Percentiles rank a stretch among this genome's conserved stretches.
phyloP scores from a whole-genome alignment of 2,113 vertebrate genomes.

The Machaerirhynchus nigripectus region DNA sequence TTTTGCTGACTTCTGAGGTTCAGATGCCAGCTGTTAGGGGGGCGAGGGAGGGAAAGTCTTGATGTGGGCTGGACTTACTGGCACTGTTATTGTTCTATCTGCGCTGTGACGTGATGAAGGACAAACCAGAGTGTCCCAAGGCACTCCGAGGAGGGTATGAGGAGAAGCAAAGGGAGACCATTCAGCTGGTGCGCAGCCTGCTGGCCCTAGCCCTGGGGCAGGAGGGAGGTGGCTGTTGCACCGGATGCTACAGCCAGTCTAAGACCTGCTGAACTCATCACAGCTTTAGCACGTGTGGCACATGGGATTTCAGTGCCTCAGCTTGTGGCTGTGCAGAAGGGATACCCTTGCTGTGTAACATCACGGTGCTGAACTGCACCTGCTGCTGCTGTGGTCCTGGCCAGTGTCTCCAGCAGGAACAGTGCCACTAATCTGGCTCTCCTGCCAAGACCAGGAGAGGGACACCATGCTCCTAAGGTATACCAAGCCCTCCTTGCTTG shows the following conservation, averaged over 20 bases:
- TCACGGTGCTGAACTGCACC: not conserved
- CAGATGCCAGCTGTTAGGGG: not conserved
- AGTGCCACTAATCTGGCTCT: no score
- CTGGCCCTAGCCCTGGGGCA: not conserved
- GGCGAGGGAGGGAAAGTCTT: not conserved
- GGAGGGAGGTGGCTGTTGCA: not conserved
- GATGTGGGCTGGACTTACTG: not conserved
- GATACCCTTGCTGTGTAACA: not conserved
- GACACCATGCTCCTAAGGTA: fast-evolving
- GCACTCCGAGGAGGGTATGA: not conserved
- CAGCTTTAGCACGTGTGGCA: not conserved
- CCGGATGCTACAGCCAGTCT: not conserved
- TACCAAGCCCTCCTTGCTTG: not conserved
- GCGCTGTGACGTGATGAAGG: not conserved
- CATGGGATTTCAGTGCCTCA: fast-evolving
- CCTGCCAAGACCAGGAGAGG: not conserved
- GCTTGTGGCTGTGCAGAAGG: not conserved
- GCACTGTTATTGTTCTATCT: not conserved
- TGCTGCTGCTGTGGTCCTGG: not conserved
- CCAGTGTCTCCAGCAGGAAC: fast-evolving
- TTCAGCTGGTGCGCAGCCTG: not conserved
- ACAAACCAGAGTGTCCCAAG: not conserved
- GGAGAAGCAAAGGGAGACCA: not conserved
- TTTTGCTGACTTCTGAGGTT: not conserved
- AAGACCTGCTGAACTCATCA: not conserved